Evolutionary conservation across 2,888 invertebrate species (phyloP).

Genomic region (Sipha maydis): DNA sequence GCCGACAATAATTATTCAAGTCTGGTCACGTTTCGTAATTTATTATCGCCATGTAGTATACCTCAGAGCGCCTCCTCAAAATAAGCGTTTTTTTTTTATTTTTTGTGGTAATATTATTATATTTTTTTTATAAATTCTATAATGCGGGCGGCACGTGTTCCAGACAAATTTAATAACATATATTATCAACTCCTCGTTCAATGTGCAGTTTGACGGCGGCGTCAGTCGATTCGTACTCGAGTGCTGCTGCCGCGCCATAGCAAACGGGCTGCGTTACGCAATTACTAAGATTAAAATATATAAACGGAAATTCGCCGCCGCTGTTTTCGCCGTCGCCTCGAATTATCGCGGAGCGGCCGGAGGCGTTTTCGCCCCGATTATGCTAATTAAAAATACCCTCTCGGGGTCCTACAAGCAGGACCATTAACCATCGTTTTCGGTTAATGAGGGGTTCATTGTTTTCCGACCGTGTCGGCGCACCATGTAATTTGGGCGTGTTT

Average conservation of each 20-base stretch:
- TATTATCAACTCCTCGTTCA: not conserved
- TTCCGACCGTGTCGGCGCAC: not conserved
- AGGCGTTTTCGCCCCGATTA: constrained; percentile 33
- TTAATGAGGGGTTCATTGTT: constrained; percentile 49
- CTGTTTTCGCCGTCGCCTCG: not conserved
- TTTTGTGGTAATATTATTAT: not conserved
- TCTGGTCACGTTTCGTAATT: constrained; percentile 60
- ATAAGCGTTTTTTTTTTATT: not conserved
- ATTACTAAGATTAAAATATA: constrained; percentile 2
- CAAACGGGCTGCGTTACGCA: constrained; percentile 29
- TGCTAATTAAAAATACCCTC: constrained; percentile 47
- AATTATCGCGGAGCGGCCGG: not conserved
- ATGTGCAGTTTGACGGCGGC: not conserved
- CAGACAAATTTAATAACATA: constrained; percentile 41
- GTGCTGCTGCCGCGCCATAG: not conserved
- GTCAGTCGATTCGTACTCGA: constrained; percentile 2
- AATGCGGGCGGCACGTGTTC: constrained; percentile 48
- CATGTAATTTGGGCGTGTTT: constrained; percentile 57
- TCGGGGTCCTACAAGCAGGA: not conserved
- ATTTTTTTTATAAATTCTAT: constrained; percentile 12
- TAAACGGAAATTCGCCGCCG: constrained; percentile 9
- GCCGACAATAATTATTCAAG: constrained; percentile 50
- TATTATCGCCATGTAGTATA: constrained; percentile 19
- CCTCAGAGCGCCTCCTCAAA: not conserved
- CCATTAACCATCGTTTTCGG: constrained; percentile 43